Evolutionary conservation across 2,888 invertebrate species (phyloP).

Genomic region (Oxycera nigricornis): DNA sequence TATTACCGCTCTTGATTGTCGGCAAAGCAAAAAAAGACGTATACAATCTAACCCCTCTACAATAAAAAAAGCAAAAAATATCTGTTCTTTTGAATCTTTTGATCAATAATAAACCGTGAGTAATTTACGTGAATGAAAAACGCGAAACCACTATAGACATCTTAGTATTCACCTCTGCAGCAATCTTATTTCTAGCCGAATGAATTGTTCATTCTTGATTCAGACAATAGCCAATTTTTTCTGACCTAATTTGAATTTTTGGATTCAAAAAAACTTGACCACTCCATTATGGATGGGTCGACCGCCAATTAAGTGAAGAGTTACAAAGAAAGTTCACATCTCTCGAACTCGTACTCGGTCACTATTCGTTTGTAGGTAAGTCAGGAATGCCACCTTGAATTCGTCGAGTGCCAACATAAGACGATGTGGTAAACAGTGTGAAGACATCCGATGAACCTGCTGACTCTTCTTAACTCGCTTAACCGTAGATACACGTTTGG

Average conservation of each 20-base stretch:
- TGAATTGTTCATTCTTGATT: neutral
- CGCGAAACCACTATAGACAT: neutral
- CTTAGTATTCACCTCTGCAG: neutral
- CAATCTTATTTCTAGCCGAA: neutral
- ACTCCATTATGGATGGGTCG: neutral
- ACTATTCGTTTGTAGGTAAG: neutral
- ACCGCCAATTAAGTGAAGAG: neutral
- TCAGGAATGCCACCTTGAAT: constrained; percentile 16
- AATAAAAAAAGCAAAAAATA: neutral
- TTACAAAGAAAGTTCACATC: neutral
- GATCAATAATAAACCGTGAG: neutral
- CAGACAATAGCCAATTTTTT: constrained; percentile 11
- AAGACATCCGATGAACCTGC: neutral
- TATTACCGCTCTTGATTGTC: neutral
- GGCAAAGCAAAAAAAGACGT: neutral
- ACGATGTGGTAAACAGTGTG: neutral
- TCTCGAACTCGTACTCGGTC: neutral
- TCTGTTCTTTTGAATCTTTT: neutral
- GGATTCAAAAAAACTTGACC: neutral
- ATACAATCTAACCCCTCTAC: neutral
- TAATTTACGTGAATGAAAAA: neutral
- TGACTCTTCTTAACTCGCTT: neutral
- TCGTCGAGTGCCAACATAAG: neutral
- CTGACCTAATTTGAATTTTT: constrained; percentile 2
- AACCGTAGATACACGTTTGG: neutral